Evolutionary conservation across 2,113 vertebrate genomes (phyloP).

Genomic region (Neofelis nebulosa): DNA sequence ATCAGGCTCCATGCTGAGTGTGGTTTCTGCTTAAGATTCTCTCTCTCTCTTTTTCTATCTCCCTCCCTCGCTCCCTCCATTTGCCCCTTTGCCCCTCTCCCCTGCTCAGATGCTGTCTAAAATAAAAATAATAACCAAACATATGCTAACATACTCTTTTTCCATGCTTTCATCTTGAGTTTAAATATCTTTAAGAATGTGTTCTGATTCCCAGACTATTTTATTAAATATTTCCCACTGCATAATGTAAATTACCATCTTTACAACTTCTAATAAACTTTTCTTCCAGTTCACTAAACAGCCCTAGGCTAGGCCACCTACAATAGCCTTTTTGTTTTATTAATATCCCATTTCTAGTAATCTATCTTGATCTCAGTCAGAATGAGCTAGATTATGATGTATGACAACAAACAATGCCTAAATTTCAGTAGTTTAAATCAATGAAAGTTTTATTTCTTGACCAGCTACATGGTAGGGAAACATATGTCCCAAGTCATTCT

Average conservation of each 20-base stretch:
- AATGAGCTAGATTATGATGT: not conserved
- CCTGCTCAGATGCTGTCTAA: too few relatives aligned
- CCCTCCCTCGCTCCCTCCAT: too few relatives aligned
- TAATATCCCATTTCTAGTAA: not conserved
- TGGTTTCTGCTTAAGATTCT: too few relatives aligned
- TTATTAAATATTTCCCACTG: slow-evolving; percentile 29
- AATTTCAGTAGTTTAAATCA: slow-evolving; percentile 17
- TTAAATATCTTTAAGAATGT: slow-evolving; percentile 23
- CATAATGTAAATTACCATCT: not conserved
- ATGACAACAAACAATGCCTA: not conserved
- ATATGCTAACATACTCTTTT: not conserved
- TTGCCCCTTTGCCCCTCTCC: too few relatives aligned
- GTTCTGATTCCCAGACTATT: not conserved
- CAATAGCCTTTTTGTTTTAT: not conserved
- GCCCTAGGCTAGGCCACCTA: not conserved
- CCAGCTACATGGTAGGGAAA: not conserved
- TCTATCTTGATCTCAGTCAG: not conserved
- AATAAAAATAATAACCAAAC: too few relatives aligned
- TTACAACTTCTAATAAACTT: not conserved
- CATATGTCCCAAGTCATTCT: not conserved
- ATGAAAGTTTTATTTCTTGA: not conserved
- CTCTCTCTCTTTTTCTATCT: too few relatives aligned
- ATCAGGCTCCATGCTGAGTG: too few relatives aligned
- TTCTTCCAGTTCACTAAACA: not conserved
- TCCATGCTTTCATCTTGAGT: not conserved